These are phyloP conservation scores for Stratiolaelaps scimitus DNA, from an alignment of 1,140 invertebrate species.

Conservation along the genomic window DNA sequence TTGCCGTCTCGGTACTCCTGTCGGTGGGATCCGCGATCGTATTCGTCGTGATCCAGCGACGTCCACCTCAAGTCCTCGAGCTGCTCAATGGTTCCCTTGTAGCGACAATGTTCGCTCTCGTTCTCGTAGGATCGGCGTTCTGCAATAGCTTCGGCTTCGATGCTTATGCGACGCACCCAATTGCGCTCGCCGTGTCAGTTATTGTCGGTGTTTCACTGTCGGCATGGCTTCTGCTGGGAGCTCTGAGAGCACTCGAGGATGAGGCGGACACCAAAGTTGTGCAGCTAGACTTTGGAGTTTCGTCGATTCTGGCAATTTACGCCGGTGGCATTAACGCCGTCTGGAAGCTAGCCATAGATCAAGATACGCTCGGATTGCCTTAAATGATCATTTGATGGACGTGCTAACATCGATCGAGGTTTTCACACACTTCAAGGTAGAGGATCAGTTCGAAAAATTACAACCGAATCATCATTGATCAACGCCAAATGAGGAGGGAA, in stretches of 20 bases:
- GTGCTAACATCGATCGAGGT: background rate
- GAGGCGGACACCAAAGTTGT: background rate
- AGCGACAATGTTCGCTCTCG: background rate
- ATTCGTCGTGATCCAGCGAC: background rate
- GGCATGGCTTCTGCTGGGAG: background rate
- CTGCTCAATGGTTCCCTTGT: constrained; percentile 17
- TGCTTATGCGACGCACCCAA: background rate
- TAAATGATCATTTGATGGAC: background rate
- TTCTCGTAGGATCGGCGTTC: background rate
- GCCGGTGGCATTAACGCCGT: background rate
- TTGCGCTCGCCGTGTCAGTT: background rate
- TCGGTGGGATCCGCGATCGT: background rate
- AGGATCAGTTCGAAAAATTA: background rate
- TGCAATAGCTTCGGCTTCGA: constrained; percentile 13
- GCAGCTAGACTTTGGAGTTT: background rate
- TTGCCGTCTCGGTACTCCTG: background rate
- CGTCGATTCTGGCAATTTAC: constrained; percentile 16
- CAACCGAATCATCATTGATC: no score
- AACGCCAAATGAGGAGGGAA: no score
- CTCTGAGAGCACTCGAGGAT: background rate
- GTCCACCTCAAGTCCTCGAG: background rate
- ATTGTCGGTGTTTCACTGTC: background rate
- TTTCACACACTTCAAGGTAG: background rate
- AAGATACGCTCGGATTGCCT: background rate
- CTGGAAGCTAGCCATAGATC: constrained; percentile 11